Evolutionary conservation across 2,888 invertebrate species (phyloP), one percentile per base, ranked within the genome.

Genomic region (Linnaemya vulpina): DNA sequence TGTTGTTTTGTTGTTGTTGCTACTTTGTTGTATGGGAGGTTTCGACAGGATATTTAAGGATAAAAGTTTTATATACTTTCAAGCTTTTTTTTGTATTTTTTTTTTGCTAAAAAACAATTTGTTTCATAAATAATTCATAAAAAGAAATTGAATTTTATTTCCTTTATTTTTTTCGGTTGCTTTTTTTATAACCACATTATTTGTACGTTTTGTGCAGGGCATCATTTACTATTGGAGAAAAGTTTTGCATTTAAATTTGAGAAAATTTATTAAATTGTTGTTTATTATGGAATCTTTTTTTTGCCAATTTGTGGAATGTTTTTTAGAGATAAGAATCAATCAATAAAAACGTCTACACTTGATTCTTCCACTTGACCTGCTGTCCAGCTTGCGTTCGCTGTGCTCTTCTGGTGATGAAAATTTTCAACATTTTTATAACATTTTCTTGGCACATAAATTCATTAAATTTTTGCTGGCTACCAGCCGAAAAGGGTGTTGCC

Each of bases 21-120:
- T n/a, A n/a, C n/a, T n/a, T n/a, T n/a, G n/a, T n/a, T n/a, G n/a
- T n/a, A n/a, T n/a, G n/a, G 40, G 43, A 60, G 49, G 67, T 70
- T 74, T 74, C 83, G 83, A 87, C 85, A 85, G 85, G 85, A 86
- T 87, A 87, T 86, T 88, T 88, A 87, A 87, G 85, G 87, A 87
- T 87, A 84, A 87, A 87, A 88, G 86, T 87, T 87, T 86, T 71
- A 83, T 55, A 30, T 86, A 20, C 65, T 38, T 77, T 70, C 13
- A 25, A 49, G 38, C n/a, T 67, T 86, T 86, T 79, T 13, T 40
- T 40, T 38, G 8, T 10, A 1, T 38, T 1, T 83, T 83, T 8
- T 1, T 15, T 86, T 80, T 78, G 85, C 86, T 80, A 79, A 86
- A 30, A 87, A 87, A 82, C 78, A 85, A 85, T 83, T 85, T 85